A percentile compares a stretch with the other conserved stretches of the same genome.
phyloP scores from a whole-genome alignment of 2,113 vertebrate species.

The Xiphophorus couchianus region DNA sequence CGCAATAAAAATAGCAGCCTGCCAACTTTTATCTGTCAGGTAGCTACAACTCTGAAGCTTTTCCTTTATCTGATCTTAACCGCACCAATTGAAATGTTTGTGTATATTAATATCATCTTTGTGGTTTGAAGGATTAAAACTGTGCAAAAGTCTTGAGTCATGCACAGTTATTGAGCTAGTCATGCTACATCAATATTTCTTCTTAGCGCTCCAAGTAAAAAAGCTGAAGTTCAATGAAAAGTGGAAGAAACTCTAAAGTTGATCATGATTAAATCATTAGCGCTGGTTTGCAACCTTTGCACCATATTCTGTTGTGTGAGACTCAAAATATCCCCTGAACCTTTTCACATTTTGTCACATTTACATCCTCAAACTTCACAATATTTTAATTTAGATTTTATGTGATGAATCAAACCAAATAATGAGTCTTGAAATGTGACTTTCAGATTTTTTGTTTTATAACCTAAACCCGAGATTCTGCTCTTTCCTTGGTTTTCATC shows the following conservation, averaged over 20 bases:
- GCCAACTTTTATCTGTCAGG: slow-evolving; percentile 5
- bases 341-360: background rate
- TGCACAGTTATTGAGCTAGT: too few relatives aligned
- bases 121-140: background rate
- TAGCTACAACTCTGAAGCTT: background rate
- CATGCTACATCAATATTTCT: too few relatives aligned
- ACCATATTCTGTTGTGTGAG: too few relatives aligned
- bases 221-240: too few relatives aligned
- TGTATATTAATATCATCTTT: background rate
- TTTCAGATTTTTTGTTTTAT: too few relatives aligned
- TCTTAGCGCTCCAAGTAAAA: too few relatives aligned
- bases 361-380: too few relatives aligned
- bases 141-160: background rate
- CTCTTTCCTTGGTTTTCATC: background rate
- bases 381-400: background rate
- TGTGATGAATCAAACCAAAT: background rate
- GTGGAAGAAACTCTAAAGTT: too few relatives aligned
- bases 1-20: slow-evolving; percentile 35
- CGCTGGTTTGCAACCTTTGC: background rate
- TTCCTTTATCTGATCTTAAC: background rate
- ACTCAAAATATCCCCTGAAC: background rate
- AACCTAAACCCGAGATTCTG: too few relatives aligned
- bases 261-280: background rate
- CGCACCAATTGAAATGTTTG: background rate
- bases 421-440: too few relatives aligned